A percentile compares a stretch with the other conserved stretches of the same genome.
Conservation (phyloP, 2,888 invertebrate genomes). For the Brachypalpus laphriformis region DNA sequence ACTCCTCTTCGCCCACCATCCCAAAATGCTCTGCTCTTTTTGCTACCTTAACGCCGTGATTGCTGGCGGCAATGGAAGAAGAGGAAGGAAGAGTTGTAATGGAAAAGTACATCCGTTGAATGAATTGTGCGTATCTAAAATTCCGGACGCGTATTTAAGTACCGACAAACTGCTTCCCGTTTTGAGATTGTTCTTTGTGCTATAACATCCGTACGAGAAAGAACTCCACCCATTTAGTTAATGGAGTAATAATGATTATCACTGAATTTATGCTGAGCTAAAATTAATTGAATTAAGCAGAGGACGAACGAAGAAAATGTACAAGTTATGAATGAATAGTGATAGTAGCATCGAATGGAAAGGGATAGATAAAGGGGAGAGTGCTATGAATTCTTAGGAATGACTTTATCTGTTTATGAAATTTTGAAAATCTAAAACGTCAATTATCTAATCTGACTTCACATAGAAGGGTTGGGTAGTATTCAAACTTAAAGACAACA, state of each 20-base stretch:
- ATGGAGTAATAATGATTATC: conserved; percentile 54
- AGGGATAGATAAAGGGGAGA: too few species aligned
- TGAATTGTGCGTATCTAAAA: conserved; percentile 66
- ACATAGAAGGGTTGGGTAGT: too few species aligned
- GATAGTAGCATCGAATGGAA: neutral
- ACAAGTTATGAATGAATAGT: neutral
- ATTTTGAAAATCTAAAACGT: neutral
- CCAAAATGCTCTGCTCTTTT: neutral
- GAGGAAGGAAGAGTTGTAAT: conserved; percentile 35
- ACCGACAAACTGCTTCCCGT: conserved; percentile 60
- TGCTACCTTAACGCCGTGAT: neutral
- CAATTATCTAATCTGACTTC: neutral
- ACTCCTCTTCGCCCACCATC: neutral
- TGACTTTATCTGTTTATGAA: neutral
- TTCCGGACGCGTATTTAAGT: conserved; percentile 63
- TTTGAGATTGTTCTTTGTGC: conserved; percentile 37
- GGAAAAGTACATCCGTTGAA: conserved; percentile 59
- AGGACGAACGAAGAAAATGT: neutral
- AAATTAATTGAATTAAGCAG: conserved; percentile 38
- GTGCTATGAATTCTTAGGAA: too few species aligned
- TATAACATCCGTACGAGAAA: conserved; percentile 1
- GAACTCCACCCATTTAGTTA: conserved; percentile 26
- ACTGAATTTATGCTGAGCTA: conserved; percentile 45
- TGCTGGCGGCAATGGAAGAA: neutral
- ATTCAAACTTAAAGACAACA: too few species aligned